phyloP scores from a whole-genome alignment of 2,888 invertebrate genomes.

The Hemistola chrysoprasaria region DNA sequence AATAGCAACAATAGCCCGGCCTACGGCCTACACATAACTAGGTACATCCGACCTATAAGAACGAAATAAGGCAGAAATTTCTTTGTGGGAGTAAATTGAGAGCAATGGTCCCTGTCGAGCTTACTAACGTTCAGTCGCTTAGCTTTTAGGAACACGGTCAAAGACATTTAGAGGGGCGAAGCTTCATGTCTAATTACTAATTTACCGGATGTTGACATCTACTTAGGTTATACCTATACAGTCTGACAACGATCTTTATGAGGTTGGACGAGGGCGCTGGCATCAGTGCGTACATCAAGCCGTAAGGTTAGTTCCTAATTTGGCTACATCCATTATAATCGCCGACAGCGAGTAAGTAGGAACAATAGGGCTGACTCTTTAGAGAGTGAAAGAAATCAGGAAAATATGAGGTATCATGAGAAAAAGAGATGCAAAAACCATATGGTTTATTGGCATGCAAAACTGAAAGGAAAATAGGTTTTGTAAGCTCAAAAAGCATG shows the following conservation, averaged over 20 bases:
- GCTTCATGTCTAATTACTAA: slow-evolving; percentile 41
- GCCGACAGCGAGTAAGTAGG: not conserved
- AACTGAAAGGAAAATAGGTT: no score
- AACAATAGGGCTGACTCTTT: slow-evolving; percentile 7
- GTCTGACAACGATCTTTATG: not conserved
- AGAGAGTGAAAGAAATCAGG: slow-evolving; percentile 3
- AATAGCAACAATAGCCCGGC: no score
- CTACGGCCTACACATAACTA: slow-evolving; percentile 5
- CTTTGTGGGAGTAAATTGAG: slow-evolving; percentile 31
- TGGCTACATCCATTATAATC: no score
- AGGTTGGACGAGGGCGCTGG: no score
- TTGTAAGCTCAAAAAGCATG: slow-evolving; percentile 1
- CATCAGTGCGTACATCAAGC: no score
- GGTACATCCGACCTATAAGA: not conserved
- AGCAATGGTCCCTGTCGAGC: slow-evolving; percentile 30
- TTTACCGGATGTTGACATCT: slow-evolving; percentile 44
- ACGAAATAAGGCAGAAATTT: slow-evolving; percentile 20
- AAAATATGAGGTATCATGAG: not conserved
- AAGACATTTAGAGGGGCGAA: slow-evolving; percentile 27
- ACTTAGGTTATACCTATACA: slow-evolving; percentile 5
- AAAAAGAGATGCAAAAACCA: slow-evolving; percentile 5
- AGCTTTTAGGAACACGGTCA: slow-evolving; percentile 30
- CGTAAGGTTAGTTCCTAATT: no score
- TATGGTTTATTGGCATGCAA: no score
- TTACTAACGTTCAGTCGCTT: slow-evolving; percentile 21